Evolutionary conservation across 2,113 vertebrate species (phyloP).

Genomic region (Hemicordylus capensis): DNA sequence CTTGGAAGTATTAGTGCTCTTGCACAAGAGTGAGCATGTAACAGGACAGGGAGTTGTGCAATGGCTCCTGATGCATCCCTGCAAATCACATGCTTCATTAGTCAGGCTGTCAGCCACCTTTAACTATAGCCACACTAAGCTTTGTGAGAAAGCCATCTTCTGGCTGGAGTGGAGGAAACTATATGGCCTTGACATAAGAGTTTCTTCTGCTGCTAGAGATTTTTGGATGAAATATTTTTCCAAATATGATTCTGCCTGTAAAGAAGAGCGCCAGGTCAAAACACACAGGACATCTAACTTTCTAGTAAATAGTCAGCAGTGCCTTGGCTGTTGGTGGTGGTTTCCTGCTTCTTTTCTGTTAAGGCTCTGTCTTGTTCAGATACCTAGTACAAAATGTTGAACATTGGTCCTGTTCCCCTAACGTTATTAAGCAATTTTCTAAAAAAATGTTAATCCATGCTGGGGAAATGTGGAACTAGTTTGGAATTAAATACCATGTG

Average conservation of each 20-base stretch:
- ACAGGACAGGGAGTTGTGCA: no score
- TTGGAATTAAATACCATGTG: background rate
- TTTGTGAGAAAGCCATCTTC: background rate
- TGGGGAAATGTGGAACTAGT: background rate
- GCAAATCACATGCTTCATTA: no score
- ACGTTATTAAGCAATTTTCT: background rate
- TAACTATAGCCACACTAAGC: background rate
- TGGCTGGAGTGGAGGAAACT: background rate
- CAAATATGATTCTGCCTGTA: background rate
- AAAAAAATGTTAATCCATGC: accelerated
- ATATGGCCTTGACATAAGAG: background rate
- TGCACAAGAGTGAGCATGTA: no score
- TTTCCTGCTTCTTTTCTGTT: background rate
- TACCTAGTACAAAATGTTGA: background rate
- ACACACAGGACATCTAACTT: background rate
- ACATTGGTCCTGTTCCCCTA: background rate
- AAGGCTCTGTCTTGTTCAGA: background rate
- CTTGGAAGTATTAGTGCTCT: no score
- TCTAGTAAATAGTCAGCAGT: background rate
- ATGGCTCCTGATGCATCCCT: no score
- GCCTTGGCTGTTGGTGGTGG: background rate
- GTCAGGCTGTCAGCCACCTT: no score
- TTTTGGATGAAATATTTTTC: no score
- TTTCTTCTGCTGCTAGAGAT: background rate
- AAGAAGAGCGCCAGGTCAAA: background rate